Percentiles rank a stretch among this genome's conserved stretches.
Evolutionary conservation across 2,113 vertebrate species (phyloP).

Genomic region (Calyptomena viridis): DNA sequence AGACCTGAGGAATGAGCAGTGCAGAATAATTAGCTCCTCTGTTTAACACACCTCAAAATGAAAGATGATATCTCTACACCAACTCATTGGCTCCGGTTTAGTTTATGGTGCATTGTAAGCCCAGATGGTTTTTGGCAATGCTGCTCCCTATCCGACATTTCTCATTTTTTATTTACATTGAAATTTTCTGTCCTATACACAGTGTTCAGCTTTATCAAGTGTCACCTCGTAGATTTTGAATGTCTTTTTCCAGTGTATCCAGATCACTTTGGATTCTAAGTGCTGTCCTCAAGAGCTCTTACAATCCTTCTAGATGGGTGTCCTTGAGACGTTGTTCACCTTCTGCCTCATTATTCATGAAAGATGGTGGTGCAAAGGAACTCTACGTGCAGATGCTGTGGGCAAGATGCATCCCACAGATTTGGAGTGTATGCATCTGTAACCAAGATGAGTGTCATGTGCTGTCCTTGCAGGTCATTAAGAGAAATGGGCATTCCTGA

Average conservation of each 20-base stretch:
- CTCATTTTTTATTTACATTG: neutral
- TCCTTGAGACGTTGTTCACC: neutral
- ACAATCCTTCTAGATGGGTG: neutral
- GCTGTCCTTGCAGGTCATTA: neutral
- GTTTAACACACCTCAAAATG: constrained; percentile 1
- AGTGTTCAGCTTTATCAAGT: neutral
- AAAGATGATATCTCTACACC: neutral
- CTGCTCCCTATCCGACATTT: neutral
- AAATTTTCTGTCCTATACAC: neutral
- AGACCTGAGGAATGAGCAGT: neutral
- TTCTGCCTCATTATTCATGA: neutral
- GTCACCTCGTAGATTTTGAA: neutral
- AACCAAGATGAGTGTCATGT: rapidly evolving
- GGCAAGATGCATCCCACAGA: neutral
- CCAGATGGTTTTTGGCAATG: neutral
- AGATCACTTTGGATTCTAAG: neutral
- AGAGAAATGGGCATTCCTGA: neutral
- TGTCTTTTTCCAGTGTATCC: neutral
- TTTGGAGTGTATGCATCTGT: no score
- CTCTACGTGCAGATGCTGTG: neutral
- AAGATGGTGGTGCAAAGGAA: neutral
- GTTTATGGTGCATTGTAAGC: neutral
- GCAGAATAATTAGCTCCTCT: neutral
- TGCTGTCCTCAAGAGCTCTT: neutral
- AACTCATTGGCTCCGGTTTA: neutral